phyloP scores from a whole-genome alignment of 1,140 invertebrate species.

The Drosophila nebulosa region DNA sequence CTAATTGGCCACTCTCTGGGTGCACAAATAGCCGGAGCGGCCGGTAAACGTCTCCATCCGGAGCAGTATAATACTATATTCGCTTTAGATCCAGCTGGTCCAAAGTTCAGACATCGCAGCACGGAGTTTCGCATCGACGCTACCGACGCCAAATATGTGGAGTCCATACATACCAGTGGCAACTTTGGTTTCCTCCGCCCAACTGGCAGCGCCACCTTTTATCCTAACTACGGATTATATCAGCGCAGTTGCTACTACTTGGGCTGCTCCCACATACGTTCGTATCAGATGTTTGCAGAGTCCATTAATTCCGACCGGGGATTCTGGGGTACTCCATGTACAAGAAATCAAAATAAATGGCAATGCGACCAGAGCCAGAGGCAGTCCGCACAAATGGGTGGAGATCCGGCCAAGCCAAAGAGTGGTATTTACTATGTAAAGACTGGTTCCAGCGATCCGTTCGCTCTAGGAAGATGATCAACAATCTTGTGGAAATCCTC shows the following conservation, averaged over 20 bases:
- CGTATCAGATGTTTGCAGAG: constrained; percentile 83
- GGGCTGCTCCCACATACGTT: constrained; percentile 83
- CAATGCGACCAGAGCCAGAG: constrained; percentile 71
- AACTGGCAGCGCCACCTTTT: constrained; percentile 87
- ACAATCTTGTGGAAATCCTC: too few species aligned
- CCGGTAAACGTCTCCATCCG: constrained; percentile 84
- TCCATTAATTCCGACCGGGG: constrained; percentile 80
- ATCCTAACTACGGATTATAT: constrained; percentile 85
- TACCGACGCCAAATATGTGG: constrained; percentile 87
- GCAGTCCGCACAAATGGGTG: constrained; percentile 82
- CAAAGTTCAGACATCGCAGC: constrained; percentile 84
- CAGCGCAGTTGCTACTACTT: constrained; percentile 78
- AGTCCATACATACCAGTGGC: constrained; percentile 87
- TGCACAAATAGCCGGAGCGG: constrained; percentile 89
- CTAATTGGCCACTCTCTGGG: constrained; percentile 93
- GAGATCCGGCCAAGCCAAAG: constrained; percentile 74
- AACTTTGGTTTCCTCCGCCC: constrained; percentile 82
- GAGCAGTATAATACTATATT: constrained; percentile 84
- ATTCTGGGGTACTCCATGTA: constrained; percentile 72
- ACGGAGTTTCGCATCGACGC: constrained; percentile 83
- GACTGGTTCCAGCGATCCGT: constrained; percentile 81
- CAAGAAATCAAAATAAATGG: constrained; percentile 45
- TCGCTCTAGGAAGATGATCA: constrained; percentile 58
- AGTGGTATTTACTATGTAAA: constrained; percentile 82
- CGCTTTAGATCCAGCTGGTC: constrained; percentile 87